Evolutionary conservation across 2,797 vertebrate species (phyloP).

Genomic region (Oceanodroma leucorhoa): DNA sequence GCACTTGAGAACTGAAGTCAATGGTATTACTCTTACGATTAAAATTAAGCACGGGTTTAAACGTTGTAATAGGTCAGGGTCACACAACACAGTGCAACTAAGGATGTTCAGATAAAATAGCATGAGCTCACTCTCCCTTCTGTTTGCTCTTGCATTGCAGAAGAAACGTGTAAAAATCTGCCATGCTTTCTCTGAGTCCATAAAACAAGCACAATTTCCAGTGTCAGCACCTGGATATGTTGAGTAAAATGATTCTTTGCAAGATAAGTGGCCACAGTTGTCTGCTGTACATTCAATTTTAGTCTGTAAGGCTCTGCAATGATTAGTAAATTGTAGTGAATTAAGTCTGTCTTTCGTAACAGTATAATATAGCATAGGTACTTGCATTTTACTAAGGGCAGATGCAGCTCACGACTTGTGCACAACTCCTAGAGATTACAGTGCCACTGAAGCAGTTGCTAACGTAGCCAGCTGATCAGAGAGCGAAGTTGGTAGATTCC

Average conservation of each 20-base stretch:
- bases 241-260: neutral
- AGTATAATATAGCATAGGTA: neutral
- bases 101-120: neutral
- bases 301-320: neutral
- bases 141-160: neutral
- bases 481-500: neutral
- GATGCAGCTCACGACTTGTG: neutral
- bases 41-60: neutral
- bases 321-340: neutral
- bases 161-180: neutral
- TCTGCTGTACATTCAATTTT: neutral
- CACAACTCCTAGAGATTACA: accelerated
- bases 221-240: accelerated
- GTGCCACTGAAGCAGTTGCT: neutral
- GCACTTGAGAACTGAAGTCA: neutral
- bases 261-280: neutral
- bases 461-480: neutral
- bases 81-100: neutral
- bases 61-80: neutral
- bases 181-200: neutral
- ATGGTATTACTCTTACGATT: neutral
- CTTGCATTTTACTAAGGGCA: neutral
- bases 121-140: neutral
- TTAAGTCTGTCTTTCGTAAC: neutral
- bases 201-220: neutral